Evolutionary conservation across 2,113 vertebrate species (phyloP), one percentile per base, ranked within the genome.

Genomic region (Sinosuthora webbiana): DNA sequence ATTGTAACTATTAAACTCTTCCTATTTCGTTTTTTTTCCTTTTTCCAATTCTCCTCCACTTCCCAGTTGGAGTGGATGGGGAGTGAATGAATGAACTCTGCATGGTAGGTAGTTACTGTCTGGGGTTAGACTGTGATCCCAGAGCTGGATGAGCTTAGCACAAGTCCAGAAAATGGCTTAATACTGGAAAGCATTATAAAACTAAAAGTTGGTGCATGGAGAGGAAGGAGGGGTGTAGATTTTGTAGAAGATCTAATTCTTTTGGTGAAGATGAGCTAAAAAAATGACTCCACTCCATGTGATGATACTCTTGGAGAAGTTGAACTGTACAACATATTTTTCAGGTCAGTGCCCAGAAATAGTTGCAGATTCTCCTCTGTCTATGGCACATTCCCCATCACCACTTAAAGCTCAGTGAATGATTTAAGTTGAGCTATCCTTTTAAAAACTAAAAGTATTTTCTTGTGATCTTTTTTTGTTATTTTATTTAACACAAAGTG

Each of bases 351-450:
- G 42, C 53, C 50, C 52, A 71, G 44, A 90, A 80, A 33, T 50
- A 31, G 15, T 49, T 59, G 15, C 28, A 56, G 37, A 60, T 62
- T 90, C 27, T 82, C 45, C 28, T 31, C 25, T 67, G 42, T 62
- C 50, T 3, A 2, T 68, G 28, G 56, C 9, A 13, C 25, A 13
- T 71, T 25, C 12, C 11, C 0, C 2, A 3, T 39, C 9, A 19
- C 17, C n/a, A 18, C 4, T 52, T 52, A 56, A 70, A 88, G 37
- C 27, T 44, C 62, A 89, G 2, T 39, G 15, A 77, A 16, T 71
- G 2, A 28, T 33, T 75, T 70, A n/a, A 67, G 24, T 50, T 77
- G 18, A 50, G 41, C 27, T 62, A 0, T 69, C n/a, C 15, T 62
- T 37, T 87, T 67, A 57, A 92, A 83, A 30, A 30, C 16, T n/a